phyloP scores from a whole-genome alignment of 2,888 invertebrate species.

The Phytoseiulus persimilis region DNA sequence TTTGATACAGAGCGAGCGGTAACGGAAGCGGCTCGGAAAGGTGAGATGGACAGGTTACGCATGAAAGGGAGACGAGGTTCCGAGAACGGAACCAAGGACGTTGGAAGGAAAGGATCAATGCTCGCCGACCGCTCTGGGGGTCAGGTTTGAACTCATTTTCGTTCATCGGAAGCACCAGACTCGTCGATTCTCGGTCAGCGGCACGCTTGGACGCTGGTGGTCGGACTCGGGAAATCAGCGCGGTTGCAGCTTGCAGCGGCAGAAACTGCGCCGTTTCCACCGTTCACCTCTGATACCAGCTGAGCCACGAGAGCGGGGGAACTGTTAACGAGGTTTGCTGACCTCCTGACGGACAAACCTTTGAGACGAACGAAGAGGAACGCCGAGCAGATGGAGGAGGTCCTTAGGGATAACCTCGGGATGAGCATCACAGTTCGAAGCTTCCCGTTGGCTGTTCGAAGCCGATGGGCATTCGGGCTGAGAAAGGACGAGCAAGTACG shows the following conservation, averaged over 20 bases:
- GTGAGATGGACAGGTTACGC: too few relatives aligned
- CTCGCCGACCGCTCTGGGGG: neutral
- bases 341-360: constrained; percentile 10
- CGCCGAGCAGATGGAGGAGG: constrained; percentile 29
- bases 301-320: neutral
- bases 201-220: too few relatives aligned
- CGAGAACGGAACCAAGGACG: too few relatives aligned
- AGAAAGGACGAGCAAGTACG: constrained; percentile 23
- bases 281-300: neutral
- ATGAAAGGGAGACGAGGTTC: too few relatives aligned
- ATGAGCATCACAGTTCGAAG: neutral
- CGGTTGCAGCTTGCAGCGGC: too few relatives aligned
- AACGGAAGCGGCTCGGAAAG: too few relatives aligned
- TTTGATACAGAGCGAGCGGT: too few relatives aligned
- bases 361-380: constrained; percentile 29
- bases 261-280: neutral
- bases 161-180: too few relatives aligned
- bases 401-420: constrained; percentile 23
- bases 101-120: neutral
- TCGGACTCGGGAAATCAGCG: too few relatives aligned
- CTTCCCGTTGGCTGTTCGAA: neutral
- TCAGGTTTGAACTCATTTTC: too few relatives aligned
- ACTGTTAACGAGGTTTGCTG: neutral
- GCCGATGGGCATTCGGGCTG: constrained; percentile 7
- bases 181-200: too few relatives aligned